Conservation (phyloP, 2,888 invertebrate genomes). For the Microplitis manilae region DNA sequence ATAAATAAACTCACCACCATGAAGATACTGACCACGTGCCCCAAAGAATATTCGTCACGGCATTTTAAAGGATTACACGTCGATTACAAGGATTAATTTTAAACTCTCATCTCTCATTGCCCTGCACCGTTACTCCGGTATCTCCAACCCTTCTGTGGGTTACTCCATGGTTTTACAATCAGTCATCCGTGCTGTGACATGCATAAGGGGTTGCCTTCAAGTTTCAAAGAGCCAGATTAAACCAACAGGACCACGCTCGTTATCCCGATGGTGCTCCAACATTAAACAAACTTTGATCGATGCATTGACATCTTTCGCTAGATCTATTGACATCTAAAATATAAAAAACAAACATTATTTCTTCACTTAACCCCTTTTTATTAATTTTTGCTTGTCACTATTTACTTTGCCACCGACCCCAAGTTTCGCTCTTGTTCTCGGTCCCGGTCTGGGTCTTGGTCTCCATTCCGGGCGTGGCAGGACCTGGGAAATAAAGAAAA, state of each 20-base stretch:
- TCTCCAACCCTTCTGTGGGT: slow-evolving; percentile 64
- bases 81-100: slow-evolving; percentile 71
- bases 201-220: slow-evolving; percentile 66
- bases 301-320: slow-evolving; percentile 30
- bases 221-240: slow-evolving; percentile 68
- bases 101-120: slow-evolving; percentile 58
- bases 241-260: slow-evolving; percentile 31
- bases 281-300: slow-evolving; percentile 35
- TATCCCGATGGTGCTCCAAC: slow-evolving; percentile 6
- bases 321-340: slow-evolving; percentile 12
- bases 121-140: slow-evolving; percentile 20
- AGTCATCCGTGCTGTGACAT: slow-evolving; percentile 71
- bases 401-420: slow-evolving; percentile 51
- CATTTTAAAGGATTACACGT: slow-evolving; percentile 70
- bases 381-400: slow-evolving; percentile 56
- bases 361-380: slow-evolving; percentile 30
- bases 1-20: slow-evolving; percentile 40
- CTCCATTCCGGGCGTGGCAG: not conserved
- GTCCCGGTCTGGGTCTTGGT: no score
- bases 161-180: slow-evolving; percentile 72
- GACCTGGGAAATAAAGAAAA: not conserved
- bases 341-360: slow-evolving; percentile 16
- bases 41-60: slow-evolving; percentile 60
- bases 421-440: not conserved
- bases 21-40: slow-evolving; percentile 54